Evolutionary conservation across 2,888 invertebrate species (phyloP).

Genomic region (Lochmaea crataegi): DNA sequence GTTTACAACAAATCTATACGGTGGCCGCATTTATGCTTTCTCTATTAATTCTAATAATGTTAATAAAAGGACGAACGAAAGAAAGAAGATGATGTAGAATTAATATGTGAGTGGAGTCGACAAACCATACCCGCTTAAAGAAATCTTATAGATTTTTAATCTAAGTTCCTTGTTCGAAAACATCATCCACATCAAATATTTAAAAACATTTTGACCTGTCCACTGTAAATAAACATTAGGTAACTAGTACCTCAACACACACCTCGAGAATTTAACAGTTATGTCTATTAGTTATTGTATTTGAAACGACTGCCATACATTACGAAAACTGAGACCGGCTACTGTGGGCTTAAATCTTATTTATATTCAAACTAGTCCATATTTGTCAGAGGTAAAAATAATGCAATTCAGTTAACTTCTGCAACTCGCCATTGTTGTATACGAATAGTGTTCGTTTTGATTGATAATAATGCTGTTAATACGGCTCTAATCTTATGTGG

Average conservation of each 20-base stretch:
- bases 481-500: too few species aligned
- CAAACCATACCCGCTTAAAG: too few species aligned
- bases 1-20: not conserved
- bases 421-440: constrained; percentile 32
- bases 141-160: too few species aligned
- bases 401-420: constrained; percentile 30
- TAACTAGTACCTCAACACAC: constrained; percentile 35
- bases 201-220: constrained; percentile 31
- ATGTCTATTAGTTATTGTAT: constrained; percentile 36
- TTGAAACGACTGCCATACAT: constrained; percentile 33
- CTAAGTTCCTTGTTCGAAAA: not conserved
- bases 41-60: too few species aligned
- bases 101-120: too few species aligned
- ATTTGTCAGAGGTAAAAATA: constrained; percentile 35
- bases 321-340: constrained; percentile 36
- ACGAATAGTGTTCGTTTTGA: too few species aligned
- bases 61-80: too few species aligned
- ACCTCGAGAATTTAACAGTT: constrained; percentile 25
- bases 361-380: constrained; percentile 39
- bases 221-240: constrained; percentile 31
- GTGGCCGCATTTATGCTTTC: not conserved
- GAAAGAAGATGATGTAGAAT: too few species aligned
- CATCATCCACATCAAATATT: not conserved
- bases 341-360: constrained; percentile 36
- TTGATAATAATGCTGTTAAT: too few species aligned